Evolutionary conservation across 2,888 invertebrate species (phyloP).

Genomic region (Amiota communis): DNA sequence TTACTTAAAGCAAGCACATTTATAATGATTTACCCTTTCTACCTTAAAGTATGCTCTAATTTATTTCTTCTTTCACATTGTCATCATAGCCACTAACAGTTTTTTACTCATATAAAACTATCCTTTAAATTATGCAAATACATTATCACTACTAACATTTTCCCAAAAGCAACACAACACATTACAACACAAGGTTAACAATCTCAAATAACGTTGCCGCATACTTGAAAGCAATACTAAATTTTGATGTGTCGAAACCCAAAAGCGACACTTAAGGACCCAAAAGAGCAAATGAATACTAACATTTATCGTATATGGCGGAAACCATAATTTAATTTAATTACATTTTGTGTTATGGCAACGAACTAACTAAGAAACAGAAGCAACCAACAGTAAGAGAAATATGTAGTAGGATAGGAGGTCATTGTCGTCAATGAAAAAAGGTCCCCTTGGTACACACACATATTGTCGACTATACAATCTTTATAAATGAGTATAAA

Average conservation of each 20-base stretch:
- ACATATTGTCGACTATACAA: background rate
- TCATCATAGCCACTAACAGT: conserved; percentile 44
- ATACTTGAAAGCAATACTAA: conserved; percentile 53
- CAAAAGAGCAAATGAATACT: background rate
- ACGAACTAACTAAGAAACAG: conserved; percentile 18
- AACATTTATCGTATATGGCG: background rate
- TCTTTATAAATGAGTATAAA: background rate
- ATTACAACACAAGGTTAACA: background rate
- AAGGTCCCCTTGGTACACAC: background rate
- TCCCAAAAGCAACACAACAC: conserved; percentile 13
- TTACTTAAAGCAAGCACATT: too few relatives aligned
- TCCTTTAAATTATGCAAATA: conserved; percentile 58
- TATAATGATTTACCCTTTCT: too few relatives aligned
- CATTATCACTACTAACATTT: conserved; percentile 3
- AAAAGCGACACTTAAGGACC: conserved; percentile 36
- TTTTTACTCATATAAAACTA: conserved; percentile 41
- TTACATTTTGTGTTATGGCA: conserved; percentile 44
- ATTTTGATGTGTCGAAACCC: conserved; percentile 55
- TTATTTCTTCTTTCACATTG: background rate
- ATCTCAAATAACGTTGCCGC: background rate
- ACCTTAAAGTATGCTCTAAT: conserved; percentile 15
- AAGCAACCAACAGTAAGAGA: too few relatives aligned
- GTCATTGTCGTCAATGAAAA: conserved; percentile 23
- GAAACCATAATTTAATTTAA: conserved; percentile 60
- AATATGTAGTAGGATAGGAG: background rate